Conservation (phyloP, 2,113 vertebrate species). For the Prinia subflava region DNA sequence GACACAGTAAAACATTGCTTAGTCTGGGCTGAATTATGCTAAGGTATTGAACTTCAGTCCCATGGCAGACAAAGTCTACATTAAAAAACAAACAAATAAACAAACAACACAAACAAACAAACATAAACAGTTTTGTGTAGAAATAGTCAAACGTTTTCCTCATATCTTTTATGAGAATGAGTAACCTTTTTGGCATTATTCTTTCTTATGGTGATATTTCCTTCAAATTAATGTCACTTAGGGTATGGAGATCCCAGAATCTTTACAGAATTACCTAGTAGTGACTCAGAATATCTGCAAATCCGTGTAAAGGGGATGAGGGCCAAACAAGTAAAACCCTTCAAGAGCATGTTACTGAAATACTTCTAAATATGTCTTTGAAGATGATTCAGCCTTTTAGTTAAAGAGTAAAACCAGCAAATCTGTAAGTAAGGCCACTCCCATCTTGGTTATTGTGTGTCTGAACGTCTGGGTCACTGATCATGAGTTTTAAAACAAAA, state of each 20-base stretch:
- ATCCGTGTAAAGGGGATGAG: neutral
- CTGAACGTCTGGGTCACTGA: neutral
- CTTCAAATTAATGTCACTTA: neutral
- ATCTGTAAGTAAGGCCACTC: neutral
- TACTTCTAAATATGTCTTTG: neutral
- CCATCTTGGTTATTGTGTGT: neutral
- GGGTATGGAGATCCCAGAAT: neutral
- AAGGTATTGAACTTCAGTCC: neutral
- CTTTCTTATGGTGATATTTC: neutral
- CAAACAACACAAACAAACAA: neutral
- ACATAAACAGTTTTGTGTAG: neutral
- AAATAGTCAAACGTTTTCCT: neutral
- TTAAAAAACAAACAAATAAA: neutral
- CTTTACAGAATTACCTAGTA: neutral
- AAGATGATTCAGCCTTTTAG: neutral
- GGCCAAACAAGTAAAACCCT: neutral
- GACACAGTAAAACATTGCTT: neutral
- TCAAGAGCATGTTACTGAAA: neutral
- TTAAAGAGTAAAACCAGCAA: neutral
- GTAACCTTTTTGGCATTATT: neutral
- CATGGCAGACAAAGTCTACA: neutral
- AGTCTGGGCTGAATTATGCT: neutral
- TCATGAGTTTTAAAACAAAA: neutral
- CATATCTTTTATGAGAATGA: neutral
- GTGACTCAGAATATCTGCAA: neutral